Conservation (phyloP, 2,888 invertebrate genomes). For the Dendrolimus pini region DNA sequence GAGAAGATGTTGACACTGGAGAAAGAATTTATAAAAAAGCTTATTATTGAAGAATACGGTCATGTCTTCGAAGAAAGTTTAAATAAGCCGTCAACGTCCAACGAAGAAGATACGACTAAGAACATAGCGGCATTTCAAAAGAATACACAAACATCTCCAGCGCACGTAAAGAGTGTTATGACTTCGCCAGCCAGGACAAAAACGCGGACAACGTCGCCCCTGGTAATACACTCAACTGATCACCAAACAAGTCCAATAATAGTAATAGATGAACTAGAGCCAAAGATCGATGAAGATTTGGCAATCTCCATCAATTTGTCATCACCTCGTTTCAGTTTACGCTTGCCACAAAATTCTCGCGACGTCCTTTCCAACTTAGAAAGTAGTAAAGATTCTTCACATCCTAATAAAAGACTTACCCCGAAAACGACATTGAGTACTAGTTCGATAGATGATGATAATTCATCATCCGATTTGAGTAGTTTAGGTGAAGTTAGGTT, state of each 20-base stretch:
- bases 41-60: slow-evolving; percentile 61
- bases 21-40: slow-evolving; percentile 62
- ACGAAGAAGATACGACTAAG: slow-evolving; percentile 25
- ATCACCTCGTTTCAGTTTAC: slow-evolving; percentile 59
- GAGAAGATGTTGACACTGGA: slow-evolving; percentile 59
- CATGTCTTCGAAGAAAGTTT: slow-evolving; percentile 53
- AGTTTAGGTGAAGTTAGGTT: slow-evolving; percentile 59
- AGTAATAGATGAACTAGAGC: slow-evolving; percentile 29
- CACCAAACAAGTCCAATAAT: slow-evolving; percentile 56
- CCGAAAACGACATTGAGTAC: slow-evolving; percentile 35
- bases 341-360: slow-evolving; percentile 49
- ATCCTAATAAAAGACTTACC: slow-evolving; percentile 15
- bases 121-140: slow-evolving; percentile 49
- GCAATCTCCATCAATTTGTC: slow-evolving; percentile 60
- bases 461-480: slow-evolving; percentile 60
- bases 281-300: slow-evolving; percentile 34
- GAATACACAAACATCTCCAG: slow-evolving; percentile 67
- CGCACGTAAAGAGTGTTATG: slow-evolving; percentile 60
- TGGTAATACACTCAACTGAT: slow-evolving; percentile 31
- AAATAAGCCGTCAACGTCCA: slow-evolving; percentile 54
- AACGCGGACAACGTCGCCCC: slow-evolving; percentile 62
- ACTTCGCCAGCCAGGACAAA: slow-evolving; percentile 63
- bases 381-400: slow-evolving; percentile 19
- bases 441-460: slow-evolving; percentile 54
- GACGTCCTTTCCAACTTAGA: slow-evolving; percentile 51